These are phyloP conservation scores for Pangasius krempfi DNA, from an alignment of 2,797 vertebrate species.

Conservation along the genomic window DNA sequence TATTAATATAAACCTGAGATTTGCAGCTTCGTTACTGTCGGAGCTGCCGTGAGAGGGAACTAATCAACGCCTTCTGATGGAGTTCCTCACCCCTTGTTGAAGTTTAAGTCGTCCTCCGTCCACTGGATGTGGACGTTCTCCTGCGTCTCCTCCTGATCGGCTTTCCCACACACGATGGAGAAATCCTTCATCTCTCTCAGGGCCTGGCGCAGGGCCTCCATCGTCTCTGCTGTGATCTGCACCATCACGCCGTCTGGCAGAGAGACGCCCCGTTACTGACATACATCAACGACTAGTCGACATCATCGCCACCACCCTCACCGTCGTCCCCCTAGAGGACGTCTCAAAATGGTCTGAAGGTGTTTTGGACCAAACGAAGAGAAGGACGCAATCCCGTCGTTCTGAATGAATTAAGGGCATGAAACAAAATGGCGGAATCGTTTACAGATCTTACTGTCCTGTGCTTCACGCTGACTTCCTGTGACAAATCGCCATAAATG, in stretches of 20 bases:
- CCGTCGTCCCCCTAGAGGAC: not conserved
- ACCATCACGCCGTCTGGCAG: slow-evolving; percentile 93
- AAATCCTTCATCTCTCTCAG: slow-evolving; percentile 98
- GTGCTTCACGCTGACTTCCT: too few relatives aligned
- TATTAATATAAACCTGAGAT: not conserved
- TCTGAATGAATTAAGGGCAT: too few relatives aligned
- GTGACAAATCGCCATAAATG: too few relatives aligned
- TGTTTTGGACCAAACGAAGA: not conserved
- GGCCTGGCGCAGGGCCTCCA: slow-evolving; percentile 92
- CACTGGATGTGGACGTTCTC: slow-evolving; percentile 92
- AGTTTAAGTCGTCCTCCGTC: slow-evolving; percentile 94
- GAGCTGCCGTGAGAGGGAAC: not conserved
- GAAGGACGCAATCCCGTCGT: not conserved
- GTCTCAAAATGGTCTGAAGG: not conserved
- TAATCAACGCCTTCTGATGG: not conserved
- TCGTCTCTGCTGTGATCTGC: slow-evolving; percentile 96
- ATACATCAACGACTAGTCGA: not conserved
- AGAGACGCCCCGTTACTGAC: not conserved
- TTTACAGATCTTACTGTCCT: too few relatives aligned
- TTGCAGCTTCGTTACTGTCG: not conserved
- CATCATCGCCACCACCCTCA: not conserved
- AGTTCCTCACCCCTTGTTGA: slow-evolving; percentile 87
- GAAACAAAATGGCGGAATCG: too few relatives aligned
- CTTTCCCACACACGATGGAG: slow-evolving; percentile 90
- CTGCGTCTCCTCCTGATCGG: slow-evolving; percentile 90